Percentiles rank a stretch among this genome's conserved stretches.
Evolutionary conservation across 2,113 vertebrate species (phyloP).

Genomic region (Perca flavescens): DNA sequence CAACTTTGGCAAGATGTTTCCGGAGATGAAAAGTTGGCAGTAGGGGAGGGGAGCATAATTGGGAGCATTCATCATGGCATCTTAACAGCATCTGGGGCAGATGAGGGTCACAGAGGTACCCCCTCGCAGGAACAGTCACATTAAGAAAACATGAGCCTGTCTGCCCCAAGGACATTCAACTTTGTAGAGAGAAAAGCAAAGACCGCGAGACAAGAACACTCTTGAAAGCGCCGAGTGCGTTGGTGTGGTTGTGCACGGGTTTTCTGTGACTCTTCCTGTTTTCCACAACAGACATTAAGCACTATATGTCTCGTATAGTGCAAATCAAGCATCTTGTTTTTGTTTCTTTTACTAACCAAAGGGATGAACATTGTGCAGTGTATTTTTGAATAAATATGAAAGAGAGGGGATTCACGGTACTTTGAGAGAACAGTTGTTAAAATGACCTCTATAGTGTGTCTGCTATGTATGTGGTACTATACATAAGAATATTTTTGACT

Average conservation of each 20-base stretch:
- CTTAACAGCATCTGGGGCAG: conserved; percentile 56
- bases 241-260: conserved; percentile 52
- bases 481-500: conserved; percentile 75
- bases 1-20: conserved; percentile 73
- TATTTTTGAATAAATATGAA: conserved; percentile 72
- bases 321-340: conserved; percentile 65
- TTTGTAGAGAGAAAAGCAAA: conserved; percentile 46
- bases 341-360: conserved; percentile 37
- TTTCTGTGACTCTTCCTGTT: conserved; percentile 62
- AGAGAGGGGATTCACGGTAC: conserved; percentile 67
- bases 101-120: conserved; percentile 17
- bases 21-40: conserved; percentile 46
- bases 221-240: conserved; percentile 37
- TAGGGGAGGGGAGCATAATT: neutral
- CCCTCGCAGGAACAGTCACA: conserved; percentile 33
- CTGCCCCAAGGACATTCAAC: conserved; percentile 67
- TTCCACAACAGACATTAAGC: conserved; percentile 52
- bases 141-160: conserved; percentile 46
- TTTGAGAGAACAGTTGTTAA: conserved; percentile 72
- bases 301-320: conserved; percentile 65
- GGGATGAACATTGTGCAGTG: conserved; percentile 75
- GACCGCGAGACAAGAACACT: conserved; percentile 10
- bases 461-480: conserved; percentile 71
- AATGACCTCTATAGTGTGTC: conserved; percentile 73
- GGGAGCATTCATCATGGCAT: conserved; percentile 60